A percentile compares a stretch with the other conserved stretches of the same genome.
Conservation (phyloP, 2,888 invertebrate species). For the Pteria penguin region DNA sequence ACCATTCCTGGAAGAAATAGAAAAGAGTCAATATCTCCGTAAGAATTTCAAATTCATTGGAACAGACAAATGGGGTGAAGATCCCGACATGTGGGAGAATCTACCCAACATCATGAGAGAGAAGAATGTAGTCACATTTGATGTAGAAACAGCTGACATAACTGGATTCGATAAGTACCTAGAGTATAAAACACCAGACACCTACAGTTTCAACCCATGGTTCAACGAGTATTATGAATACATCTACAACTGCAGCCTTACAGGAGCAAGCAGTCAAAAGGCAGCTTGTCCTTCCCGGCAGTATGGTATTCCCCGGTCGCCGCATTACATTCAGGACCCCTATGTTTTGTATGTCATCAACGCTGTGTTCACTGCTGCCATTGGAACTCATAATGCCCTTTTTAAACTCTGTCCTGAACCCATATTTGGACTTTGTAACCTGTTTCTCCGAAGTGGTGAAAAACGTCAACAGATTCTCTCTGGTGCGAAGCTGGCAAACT, state of each 20-base stretch:
- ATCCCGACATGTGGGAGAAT: slow-evolving; percentile 58
- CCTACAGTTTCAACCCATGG: slow-evolving; percentile 79
- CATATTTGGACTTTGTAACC: slow-evolving; percentile 58
- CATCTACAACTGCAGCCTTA: slow-evolving; percentile 69
- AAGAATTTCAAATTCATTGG: slow-evolving; percentile 68
- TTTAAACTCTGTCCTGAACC: slow-evolving; percentile 53
- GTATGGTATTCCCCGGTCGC: slow-evolving; percentile 63
- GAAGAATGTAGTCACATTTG: slow-evolving; percentile 63
- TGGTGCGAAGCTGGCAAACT: slow-evolving; percentile 62
- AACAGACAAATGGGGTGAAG: slow-evolving; percentile 74
- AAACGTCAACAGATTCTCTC: slow-evolving; percentile 63
- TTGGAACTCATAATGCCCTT: slow-evolving; percentile 70
- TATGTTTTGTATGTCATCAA: slow-evolving; percentile 77
- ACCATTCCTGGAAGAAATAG: slow-evolving; percentile 63
- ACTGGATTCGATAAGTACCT: slow-evolving; percentile 72
- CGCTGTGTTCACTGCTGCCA: slow-evolving; percentile 74
- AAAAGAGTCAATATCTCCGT: slow-evolving; percentile 41
- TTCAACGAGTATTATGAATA: slow-evolving; percentile 80
- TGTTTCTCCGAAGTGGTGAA: slow-evolving; percentile 67
- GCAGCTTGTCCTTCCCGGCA: slow-evolving; percentile 44
- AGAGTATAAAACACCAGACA: slow-evolving; percentile 68
- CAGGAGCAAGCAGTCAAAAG: slow-evolving; percentile 22
- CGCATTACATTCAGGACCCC: slow-evolving; percentile 72
- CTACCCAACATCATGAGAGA: slow-evolving; percentile 45
- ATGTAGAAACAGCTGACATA: slow-evolving; percentile 76